phyloP scores from a whole-genome alignment of 2,797 vertebrate species.

The Spizella passerina region DNA sequence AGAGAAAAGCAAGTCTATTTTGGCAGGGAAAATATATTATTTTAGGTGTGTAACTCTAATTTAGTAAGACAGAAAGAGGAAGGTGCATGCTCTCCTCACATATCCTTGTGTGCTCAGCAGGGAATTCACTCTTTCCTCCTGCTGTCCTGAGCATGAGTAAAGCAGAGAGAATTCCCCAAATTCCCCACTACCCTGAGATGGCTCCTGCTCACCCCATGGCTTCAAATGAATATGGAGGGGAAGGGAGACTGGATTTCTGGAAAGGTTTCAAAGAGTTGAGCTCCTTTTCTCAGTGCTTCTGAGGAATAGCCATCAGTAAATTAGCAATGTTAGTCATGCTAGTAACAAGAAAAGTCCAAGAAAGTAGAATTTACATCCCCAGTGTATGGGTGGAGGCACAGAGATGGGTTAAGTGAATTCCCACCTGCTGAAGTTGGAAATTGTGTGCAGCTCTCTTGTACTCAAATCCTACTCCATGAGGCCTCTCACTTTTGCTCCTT shows the following conservation, averaged over 20 bases:
- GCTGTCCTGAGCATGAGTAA: not conserved
- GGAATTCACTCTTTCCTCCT: not conserved
- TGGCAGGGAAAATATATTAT: not conserved
- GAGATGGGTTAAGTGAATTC: not conserved
- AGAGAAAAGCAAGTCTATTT: not conserved
- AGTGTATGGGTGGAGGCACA: not conserved
- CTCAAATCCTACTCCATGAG: not conserved
- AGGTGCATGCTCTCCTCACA: not conserved
- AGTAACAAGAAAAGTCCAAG: not conserved
- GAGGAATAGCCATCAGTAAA: not conserved
- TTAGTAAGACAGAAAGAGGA: not conserved
- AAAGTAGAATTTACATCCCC: not conserved
- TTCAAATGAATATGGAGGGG: not conserved
- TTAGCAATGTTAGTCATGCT: not conserved
- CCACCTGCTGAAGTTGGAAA: not conserved
- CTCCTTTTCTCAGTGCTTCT: not conserved
- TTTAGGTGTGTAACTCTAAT: not conserved
- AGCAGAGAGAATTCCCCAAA: not conserved
- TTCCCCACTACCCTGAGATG: not conserved
- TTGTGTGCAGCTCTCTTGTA: not conserved
- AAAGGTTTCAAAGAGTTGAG: not conserved
- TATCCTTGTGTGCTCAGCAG: accelerated
- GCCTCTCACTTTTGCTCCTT: not conserved
- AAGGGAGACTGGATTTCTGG: not conserved
- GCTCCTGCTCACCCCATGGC: not conserved